A percentile compares a stretch with the other conserved stretches of the same genome.
Evolutionary conservation across 2,888 invertebrate species (phyloP).

Genomic region (Baccha elongata): DNA sequence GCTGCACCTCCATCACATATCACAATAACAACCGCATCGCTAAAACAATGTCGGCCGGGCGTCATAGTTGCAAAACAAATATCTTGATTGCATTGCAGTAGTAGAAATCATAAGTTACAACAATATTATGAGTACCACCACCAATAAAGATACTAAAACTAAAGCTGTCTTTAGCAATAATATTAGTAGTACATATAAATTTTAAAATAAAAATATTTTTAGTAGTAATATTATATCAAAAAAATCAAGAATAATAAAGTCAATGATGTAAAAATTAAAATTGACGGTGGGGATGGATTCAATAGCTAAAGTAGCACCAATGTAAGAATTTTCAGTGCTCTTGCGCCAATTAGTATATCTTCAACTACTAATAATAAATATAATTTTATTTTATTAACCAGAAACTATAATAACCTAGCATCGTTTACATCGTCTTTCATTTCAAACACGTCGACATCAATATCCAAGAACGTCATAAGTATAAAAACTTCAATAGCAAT

Average conservation of each 20-base stretch:
- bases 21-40: conserved; percentile 80
- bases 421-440: conserved; percentile 59
- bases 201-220: conserved; percentile 65
- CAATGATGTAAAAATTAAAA: conserved; percentile 56
- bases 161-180: conserved; percentile 69
- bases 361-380: conserved; percentile 52
- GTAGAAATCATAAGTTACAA: conserved; percentile 63
- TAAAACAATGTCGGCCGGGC: conserved; percentile 91
- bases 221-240: conserved; percentile 66
- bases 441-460: conserved; percentile 50
- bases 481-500: conserved; percentile 52
- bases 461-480: conserved; percentile 54
- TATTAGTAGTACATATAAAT: conserved; percentile 69
- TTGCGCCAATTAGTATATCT: conserved; percentile 41
- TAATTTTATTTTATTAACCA: conserved; percentile 65
- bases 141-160: conserved; percentile 72
- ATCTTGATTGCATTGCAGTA: conserved; percentile 85
- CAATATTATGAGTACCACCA: conserved; percentile 69
- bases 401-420: conserved; percentile 63
- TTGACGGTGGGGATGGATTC: conserved; percentile 20
- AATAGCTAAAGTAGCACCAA: not conserved
- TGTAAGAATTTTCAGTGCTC: conserved; percentile 27
- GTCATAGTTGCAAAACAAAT: conserved; percentile 94
- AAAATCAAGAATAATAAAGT: conserved; percentile 72
- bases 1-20: conserved; percentile 77